Evolutionary conservation across 2,888 invertebrate species (phyloP).

Genomic region (Caenorhabditis japonica): DNA sequence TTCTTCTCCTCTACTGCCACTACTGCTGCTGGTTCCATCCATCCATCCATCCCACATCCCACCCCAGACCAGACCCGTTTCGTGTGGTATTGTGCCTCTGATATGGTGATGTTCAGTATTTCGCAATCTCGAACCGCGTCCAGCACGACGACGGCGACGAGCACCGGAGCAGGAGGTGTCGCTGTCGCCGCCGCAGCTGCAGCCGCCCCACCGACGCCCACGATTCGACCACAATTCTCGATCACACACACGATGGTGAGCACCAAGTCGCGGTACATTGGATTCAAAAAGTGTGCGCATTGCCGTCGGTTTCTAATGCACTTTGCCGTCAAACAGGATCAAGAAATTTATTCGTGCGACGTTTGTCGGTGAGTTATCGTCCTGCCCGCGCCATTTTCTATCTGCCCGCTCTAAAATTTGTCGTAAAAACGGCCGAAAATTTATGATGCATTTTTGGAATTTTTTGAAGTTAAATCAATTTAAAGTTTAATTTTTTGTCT

Average conservation of each 20-base stretch:
- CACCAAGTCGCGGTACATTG: conserved; percentile 13
- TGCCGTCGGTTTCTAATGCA: conserved; percentile 28
- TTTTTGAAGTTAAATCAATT: no score
- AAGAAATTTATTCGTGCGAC: conserved; percentile 41
- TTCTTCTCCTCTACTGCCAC: no score
- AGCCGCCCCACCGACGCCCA: conserved; percentile 1
- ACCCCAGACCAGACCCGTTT: no score
- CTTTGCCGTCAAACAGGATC: conserved; percentile 19
- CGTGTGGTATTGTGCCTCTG: no score
- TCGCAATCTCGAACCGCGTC: conserved; percentile 27
- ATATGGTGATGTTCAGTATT: conserved; percentile 38
- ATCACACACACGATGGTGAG: conserved; percentile 39
- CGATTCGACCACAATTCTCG: conserved; percentile 16
- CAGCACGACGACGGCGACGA: not conserved
- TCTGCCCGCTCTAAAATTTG: no score
- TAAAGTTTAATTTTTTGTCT: not conserved
- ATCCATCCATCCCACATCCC: no score
- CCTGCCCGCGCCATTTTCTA: no score
- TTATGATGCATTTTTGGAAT: not conserved
- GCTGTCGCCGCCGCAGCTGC: not conserved
- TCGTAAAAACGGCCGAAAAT: no score
- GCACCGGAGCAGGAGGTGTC: not conserved
- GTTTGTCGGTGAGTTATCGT: conserved; percentile 48
- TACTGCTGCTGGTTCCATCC: no score
- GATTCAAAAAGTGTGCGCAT: conserved; percentile 24